Conservation (phyloP, 2,113 vertebrate species). For the Orcinus orca region DNA sequence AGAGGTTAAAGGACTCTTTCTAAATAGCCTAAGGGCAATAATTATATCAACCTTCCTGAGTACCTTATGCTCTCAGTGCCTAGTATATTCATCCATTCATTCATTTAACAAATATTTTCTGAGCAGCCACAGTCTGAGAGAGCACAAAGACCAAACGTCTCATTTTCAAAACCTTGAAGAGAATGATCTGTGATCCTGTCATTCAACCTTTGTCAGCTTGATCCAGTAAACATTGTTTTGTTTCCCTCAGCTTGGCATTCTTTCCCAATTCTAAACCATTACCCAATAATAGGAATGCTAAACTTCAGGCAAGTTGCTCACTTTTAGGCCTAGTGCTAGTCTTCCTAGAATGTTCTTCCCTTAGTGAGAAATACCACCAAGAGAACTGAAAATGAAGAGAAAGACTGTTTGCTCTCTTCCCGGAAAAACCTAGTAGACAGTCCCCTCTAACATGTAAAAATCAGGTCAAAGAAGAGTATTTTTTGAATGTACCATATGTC, state of each 20-base stretch:
- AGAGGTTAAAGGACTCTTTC: background rate
- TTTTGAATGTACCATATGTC: background rate
- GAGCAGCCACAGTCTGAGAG: background rate
- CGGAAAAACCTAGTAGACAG: background rate
- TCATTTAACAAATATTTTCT: constrained; percentile 23
- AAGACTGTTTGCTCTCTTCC: background rate
- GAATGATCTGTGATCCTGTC: background rate
- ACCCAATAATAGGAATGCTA: background rate
- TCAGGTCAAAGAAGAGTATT: background rate
- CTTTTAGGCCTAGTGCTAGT: background rate
- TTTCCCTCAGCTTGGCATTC: background rate
- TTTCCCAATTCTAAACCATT: background rate
- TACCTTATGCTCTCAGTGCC: background rate
- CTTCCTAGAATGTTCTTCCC: background rate
- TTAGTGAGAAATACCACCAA: background rate
- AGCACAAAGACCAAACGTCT: background rate
- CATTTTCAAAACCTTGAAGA: background rate
- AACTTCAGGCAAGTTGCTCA: background rate
- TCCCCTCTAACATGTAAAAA: background rate
- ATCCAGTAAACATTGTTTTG: background rate
- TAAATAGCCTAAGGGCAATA: background rate
- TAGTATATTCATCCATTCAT: background rate
- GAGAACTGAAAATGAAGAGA: background rate
- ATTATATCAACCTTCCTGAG: background rate
- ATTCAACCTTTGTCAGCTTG: background rate